These are phyloP conservation scores for Dryocosmus kuriphilus DNA, from an alignment of 2,888 invertebrate species.

Conservation along the genomic window DNA sequence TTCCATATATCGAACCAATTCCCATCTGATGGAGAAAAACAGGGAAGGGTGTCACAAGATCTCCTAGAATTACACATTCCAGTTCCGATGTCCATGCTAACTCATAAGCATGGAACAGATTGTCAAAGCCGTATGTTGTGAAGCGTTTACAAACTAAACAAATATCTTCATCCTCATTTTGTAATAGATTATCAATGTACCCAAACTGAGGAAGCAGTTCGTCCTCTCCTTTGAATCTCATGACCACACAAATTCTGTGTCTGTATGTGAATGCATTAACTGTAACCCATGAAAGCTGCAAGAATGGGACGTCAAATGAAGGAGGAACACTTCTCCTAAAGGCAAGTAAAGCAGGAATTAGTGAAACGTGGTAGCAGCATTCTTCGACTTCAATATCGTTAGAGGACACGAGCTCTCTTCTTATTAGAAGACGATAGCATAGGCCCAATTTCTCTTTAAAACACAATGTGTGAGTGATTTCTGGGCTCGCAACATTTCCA, in stretches of 20 bases:
- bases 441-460: constrained; percentile 52
- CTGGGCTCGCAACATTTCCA: background rate
- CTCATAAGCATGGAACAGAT: too few species aligned
- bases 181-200: constrained; percentile 36
- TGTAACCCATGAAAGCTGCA: constrained; percentile 8
- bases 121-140: too few species aligned
- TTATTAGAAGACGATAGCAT: constrained; percentile 40
- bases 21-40: too few species aligned
- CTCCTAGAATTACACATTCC: too few species aligned
- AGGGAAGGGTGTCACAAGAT: too few species aligned
- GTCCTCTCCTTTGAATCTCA: constrained; percentile 25
- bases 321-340: background rate
- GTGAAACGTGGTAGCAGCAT: background rate
- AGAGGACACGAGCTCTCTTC: constrained; percentile 5
- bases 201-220: too few species aligned
- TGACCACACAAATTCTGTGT: constrained; percentile 13
- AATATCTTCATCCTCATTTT: too few species aligned
- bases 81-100: too few species aligned
- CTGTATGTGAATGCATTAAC: constrained; percentile 20
- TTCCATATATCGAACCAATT: too few species aligned
- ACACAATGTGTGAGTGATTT: constrained; percentile 19
- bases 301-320: too few species aligned
- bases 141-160: too few species aligned
- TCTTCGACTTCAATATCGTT: too few species aligned
- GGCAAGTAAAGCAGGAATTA: background rate